Evolutionary conservation across 2,888 invertebrate genomes (phyloP), one percentile per base, ranked within the genome.

Genomic region (Epinotia demarniana): DNA sequence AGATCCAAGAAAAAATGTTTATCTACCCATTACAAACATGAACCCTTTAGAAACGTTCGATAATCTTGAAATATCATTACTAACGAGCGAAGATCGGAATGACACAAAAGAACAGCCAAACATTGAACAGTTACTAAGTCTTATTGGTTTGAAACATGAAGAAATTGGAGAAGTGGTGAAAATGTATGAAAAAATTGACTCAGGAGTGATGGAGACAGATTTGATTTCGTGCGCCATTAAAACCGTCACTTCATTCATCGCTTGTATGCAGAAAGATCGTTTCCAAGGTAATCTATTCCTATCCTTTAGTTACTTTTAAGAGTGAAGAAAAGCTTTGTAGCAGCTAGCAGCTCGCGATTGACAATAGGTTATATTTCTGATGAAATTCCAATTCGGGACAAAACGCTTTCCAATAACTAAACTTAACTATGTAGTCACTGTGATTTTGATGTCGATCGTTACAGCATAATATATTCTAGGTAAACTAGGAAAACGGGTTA

Each of bases 191-290:
- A 53, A n/a, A 12, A 33, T 12, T 1, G 13, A 53, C 1, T 12
- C 6, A 16, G 19, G n/a, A 3, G 18, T 6, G 12, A 62, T 19
- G 13, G 33, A 53, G 2, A 12, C 27, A 0, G 53, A 66, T 46
- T 12, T 53, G 11, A 33, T 11, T 53, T 33, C 33, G 0, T 66
- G 66, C 4, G 53, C 53, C 4, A 66, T 66, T 23, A 66, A 33
- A 27, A 66, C 53, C 0, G 53, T 66, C 0, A 66, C 66, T n/a
- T 27, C 12, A 1, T 66, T 66, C 2, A 55, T 66, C 27, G n/a
- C 27, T 2, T 66, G 66, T 55, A 66, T 66, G 53, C 66, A 66
- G 27, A 53, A 27, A 2, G 66, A 55, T 64, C n/a, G 27, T 18
- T 33, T 33, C 5, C n/a, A 66, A 66, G 66, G 66, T 66, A 66